Evolutionary conservation across 2,113 vertebrate genomes (phyloP), one percentile per base, ranked within the genome.

Genomic region (Corythornis cristatus): DNA sequence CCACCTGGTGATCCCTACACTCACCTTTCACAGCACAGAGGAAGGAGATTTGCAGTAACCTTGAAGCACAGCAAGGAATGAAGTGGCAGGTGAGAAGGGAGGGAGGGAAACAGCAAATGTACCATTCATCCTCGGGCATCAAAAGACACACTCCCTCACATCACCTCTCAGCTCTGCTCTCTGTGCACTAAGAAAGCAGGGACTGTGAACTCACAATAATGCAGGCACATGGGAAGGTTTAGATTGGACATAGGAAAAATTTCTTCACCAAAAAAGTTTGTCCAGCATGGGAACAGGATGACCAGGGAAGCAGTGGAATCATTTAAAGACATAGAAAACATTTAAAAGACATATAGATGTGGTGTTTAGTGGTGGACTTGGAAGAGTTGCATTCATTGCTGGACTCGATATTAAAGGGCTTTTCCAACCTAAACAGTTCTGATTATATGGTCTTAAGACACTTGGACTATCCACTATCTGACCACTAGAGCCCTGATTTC

Each of bases 111-210:
- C 16, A 7, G 64, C 16, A 66, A 35, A 71, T 1, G 0, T 8
- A 7, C 4, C 15, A 37, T 43, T 13, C 15, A 15, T 48, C 15
- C 31, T 50, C 53, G 25, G 20, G 12, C 5, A n/a, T 58, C 8
- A 28, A 43, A 15, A 14, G 8, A 42, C 15, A 35, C 8, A 10
- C 1, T 64, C n/a, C 4, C 18, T 12, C 4, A 1, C 17, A 33
- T 45, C 15, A 75, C 7, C 7, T 53, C 33, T 35, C 23, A 80
- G 6, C 6, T 60, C 40, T 65, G 25, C 20, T 35, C 12, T 40
- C 50, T 26, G 31, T 8, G 22, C 2, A 3, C 16, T 20, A 8
- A 33, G 35, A 67, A 18, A 42, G 19, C 9, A 67, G 31, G 15
- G 40, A 31, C 18, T 80, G 37, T 35, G 70, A 75, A 11, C 28